Percentiles rank a stretch among this genome's conserved stretches.
These are phyloP conservation scores for Calliscelio sp. DNA, from an alignment of 2,888 invertebrate genomes.

Conservation along the genomic window DNA sequence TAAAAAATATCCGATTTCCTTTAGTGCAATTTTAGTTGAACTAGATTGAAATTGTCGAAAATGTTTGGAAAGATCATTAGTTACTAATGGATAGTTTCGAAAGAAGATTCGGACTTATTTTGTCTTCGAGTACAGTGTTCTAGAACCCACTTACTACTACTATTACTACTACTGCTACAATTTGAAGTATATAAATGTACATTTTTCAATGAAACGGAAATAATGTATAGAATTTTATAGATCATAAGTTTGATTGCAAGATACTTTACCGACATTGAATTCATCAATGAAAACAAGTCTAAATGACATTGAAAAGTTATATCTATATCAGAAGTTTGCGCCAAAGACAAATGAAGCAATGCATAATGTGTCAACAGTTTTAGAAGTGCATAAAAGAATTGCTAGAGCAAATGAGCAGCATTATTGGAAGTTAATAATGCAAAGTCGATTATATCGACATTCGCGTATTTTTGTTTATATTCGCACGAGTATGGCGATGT, in stretches of 20 bases:
- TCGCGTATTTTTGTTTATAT: conserved; percentile 65
- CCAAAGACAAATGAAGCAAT: not conserved
- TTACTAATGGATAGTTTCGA: no score
- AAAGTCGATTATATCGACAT: conserved; percentile 40
- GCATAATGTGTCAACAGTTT: not conserved
- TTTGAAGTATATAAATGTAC: no score
- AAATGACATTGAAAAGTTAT: not conserved
- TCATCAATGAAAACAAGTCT: conserved; percentile 7
- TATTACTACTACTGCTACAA: no score
- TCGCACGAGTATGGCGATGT: conserved; percentile 48
- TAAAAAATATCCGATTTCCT: no score
- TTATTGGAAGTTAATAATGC: conserved; percentile 40
- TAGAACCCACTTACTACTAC: no score
- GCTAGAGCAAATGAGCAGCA: not conserved
- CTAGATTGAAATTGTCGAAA: no score
- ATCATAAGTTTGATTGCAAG: not conserved
- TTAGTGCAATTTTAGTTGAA: no score
- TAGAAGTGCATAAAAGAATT: not conserved
- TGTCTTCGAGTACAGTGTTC: no score
- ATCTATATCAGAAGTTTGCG: not conserved
- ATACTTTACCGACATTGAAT: conserved; percentile 8
- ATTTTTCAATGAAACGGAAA: not conserved
- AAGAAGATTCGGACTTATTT: no score
- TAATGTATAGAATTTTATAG: not conserved
- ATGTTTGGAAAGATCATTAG: no score